Evolutionary conservation across 2,888 invertebrate species (phyloP).

Genomic region (Alsophila aescularia): DNA sequence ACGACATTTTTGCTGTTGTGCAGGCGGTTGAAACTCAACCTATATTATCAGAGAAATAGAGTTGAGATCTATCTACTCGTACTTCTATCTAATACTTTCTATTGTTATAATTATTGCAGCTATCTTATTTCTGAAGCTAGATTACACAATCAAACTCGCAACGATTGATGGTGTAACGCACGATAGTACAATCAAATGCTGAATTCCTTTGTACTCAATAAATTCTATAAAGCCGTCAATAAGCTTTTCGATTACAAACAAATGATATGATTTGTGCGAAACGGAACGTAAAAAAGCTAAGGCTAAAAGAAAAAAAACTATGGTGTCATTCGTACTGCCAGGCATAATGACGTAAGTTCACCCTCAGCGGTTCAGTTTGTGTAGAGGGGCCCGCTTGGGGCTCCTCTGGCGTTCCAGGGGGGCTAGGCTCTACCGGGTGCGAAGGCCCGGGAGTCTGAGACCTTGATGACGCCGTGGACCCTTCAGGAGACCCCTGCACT

Average conservation of each 20-base stretch:
- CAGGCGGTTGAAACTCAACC: not conserved
- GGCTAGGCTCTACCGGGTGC: constrained; percentile 47
- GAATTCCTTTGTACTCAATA: constrained; percentile 74
- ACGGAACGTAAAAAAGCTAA: constrained; percentile 69
- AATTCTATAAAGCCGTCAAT: constrained; percentile 51
- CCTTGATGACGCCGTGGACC: constrained; percentile 52
- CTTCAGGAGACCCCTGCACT: constrained; percentile 65
- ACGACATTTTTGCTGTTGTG: not conserved
- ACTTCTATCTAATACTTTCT: not conserved
- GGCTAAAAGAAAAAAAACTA: constrained; percentile 76
- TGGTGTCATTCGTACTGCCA: constrained; percentile 83
- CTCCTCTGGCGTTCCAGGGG: constrained; percentile 54
- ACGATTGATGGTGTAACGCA: constrained; percentile 42
- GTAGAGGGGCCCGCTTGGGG: constrained; percentile 69
- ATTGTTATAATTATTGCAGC: constrained; percentile 3
- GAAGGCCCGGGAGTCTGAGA: constrained; percentile 57
- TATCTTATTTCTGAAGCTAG: constrained; percentile 22
- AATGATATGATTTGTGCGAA: constrained; percentile 66
- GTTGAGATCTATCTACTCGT: not conserved
- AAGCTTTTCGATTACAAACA: constrained; percentile 49
- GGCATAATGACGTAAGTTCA: constrained; percentile 81
- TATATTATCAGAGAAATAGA: not conserved
- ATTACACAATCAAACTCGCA: constrained; percentile 39
- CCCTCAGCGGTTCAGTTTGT: constrained; percentile 72
- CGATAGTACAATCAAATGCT: constrained; percentile 69